phyloP scores from a whole-genome alignment of 2,797 vertebrate species.

The Falco rusticolus region DNA sequence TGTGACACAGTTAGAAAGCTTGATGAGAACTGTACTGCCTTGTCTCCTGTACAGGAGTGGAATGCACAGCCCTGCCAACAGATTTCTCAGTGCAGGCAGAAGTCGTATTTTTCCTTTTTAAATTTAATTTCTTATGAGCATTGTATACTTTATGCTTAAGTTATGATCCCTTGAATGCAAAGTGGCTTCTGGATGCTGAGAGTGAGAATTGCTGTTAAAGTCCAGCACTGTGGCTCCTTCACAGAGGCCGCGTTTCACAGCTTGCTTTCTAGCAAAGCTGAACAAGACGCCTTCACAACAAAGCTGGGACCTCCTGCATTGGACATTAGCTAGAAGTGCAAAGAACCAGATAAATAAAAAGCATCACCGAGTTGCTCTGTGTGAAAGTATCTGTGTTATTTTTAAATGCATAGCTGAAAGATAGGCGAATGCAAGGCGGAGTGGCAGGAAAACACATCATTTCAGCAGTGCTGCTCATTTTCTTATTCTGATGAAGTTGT shows the following conservation, averaged over 20 bases:
- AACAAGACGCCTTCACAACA: background rate
- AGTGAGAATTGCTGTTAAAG: background rate
- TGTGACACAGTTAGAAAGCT: background rate
- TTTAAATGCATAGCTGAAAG: background rate
- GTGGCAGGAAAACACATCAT: background rate
- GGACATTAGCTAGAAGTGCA: background rate
- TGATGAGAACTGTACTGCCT: background rate
- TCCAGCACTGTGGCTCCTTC: background rate
- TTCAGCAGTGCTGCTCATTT: background rate
- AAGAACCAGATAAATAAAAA: slow-evolving; percentile 1
- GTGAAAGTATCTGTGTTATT: background rate
- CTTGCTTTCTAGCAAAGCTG: background rate
- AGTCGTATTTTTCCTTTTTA: background rate
- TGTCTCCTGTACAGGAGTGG: background rate
- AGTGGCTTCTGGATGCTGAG: background rate
- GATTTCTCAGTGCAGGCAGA: background rate
- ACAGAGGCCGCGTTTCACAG: background rate
- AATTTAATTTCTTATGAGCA: background rate
- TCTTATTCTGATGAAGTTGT: background rate
- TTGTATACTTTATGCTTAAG: background rate
- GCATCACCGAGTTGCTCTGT: background rate
- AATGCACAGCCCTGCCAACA: background rate
- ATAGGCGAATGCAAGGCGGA: background rate
- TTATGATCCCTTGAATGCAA: background rate
- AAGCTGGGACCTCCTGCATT: background rate